phyloP scores from a whole-genome alignment of 2,797 vertebrate genomes.

The Delichon dasypus region DNA sequence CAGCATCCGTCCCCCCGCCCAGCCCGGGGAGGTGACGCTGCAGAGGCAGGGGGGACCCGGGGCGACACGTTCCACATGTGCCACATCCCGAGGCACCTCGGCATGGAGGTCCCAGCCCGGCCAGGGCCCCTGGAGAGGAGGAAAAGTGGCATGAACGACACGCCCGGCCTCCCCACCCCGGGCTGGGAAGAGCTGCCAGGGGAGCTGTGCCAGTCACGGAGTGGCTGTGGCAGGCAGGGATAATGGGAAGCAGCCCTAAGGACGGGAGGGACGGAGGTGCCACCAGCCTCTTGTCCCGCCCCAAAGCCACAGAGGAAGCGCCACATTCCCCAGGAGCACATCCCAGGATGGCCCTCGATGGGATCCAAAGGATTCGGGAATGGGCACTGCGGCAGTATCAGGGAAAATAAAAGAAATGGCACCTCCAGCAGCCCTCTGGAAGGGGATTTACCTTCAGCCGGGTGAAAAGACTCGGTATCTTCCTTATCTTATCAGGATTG shows the following conservation, averaged over 20 bases:
- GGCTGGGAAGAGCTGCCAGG: neutral
- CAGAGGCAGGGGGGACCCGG: neutral
- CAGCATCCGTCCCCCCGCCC: neutral
- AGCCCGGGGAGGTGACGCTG: neutral
- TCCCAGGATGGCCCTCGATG: neutral
- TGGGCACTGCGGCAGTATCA: rapidly evolving
- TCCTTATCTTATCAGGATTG: neutral
- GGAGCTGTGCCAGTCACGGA: neutral
- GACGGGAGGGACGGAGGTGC: neutral
- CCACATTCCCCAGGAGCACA: too few species aligned
- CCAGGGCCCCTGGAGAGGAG: neutral
- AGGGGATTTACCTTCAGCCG: neutral
- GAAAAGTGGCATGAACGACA: slow-evolving; percentile 27
- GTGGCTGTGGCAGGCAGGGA: neutral
- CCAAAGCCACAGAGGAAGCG: neutral
- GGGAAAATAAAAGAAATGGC: neutral
- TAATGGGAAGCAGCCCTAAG: neutral
- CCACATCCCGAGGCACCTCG: neutral
- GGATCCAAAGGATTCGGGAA: neutral
- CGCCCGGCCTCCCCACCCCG: rapidly evolving
- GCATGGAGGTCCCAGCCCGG: neutral
- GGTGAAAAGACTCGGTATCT: neutral
- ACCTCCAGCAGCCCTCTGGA: neutral
- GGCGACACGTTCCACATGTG: neutral
- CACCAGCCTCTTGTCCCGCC: neutral